These are phyloP conservation scores for Saccostrea glomerata DNA, from an alignment of 1,140 invertebrate species.

Conservation along the genomic window DNA sequence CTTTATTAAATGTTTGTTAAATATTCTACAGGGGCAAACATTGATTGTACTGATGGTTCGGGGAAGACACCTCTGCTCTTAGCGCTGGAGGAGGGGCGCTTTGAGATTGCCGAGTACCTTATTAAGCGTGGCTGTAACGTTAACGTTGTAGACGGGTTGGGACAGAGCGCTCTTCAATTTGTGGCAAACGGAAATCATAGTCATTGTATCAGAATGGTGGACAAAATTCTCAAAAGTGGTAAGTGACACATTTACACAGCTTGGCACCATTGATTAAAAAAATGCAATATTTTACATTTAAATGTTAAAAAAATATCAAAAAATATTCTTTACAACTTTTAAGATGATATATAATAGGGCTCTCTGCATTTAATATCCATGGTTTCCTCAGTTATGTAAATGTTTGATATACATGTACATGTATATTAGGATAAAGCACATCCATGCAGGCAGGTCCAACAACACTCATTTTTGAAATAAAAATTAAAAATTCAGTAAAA, in stretches of 20 bases:
- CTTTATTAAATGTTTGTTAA: background rate
- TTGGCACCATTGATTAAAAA: too few species aligned
- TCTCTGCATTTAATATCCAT: too few species aligned
- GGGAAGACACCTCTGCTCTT: constrained; percentile 46
- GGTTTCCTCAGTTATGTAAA: too few species aligned
- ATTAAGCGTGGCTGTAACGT: constrained; percentile 48
- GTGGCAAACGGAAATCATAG: constrained; percentile 28
- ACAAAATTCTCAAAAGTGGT: constrained; percentile 49
- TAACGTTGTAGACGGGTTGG: constrained; percentile 38
- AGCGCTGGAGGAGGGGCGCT: constrained; percentile 29
- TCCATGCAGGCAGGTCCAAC: too few species aligned
- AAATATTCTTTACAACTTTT: too few species aligned
- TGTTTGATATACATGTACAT: too few species aligned
- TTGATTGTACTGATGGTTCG: constrained; percentile 37
- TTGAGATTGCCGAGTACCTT: constrained; percentile 43
- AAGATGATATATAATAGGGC: too few species aligned
- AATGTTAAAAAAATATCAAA: too few species aligned
- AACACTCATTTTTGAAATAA: too few species aligned
- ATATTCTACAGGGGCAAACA: constrained; percentile 29
- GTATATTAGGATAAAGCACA: too few species aligned
- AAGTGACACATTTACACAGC: background rate
- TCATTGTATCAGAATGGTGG: constrained; percentile 34
- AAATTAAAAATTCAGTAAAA: too few species aligned
- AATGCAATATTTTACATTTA: too few species aligned
- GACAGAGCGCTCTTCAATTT: constrained; percentile 44